Evolutionary conservation across 2,113 vertebrate genomes (phyloP), one percentile per base, ranked within the genome.

Genomic region (Tetraodon nigroviridis): DNA sequence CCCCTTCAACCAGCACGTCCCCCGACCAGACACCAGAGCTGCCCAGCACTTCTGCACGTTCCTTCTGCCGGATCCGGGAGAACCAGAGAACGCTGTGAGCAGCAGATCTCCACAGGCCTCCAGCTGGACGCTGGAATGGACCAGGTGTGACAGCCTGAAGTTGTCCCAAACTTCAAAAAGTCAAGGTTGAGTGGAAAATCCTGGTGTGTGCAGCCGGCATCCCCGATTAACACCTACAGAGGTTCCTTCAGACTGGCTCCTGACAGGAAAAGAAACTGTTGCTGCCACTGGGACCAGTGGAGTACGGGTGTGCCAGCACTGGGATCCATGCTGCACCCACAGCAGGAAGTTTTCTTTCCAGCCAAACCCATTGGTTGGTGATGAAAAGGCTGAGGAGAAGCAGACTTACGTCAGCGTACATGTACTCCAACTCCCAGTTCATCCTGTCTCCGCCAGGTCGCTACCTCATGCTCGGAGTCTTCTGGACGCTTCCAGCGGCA

Each of bases 351-450:
- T 1, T 22, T 6, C 18, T 20, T 11, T 4, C 1, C 2, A 11
- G 1, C 22, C 45, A 29, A 8, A 22, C n/a, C 16, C 14, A 58
- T n/a, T 3, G 8, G 62, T 10, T 17, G 4, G 1, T 50, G 11
- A 15, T 15, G 8, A 5, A n/a, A 66, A 67, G 66, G 37, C n/a
- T 22, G 18, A 32, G 71, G 65, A 61, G 10, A 61, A 24, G 17
- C 1, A 29, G 47, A 90, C 93, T 94, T 91, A 95, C 93, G 86
- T 92, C 51, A 46, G 90, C 69, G 66, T 90, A 94, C 84, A 92
- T 91, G 77, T 47, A 92, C 80, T 87, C 88, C 89, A 93, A 79
- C 74, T 89, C 89, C 72, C 89, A 83, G 73, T 86, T 74, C 89
- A 89, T 91, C 78, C 80, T 79, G 67, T 64, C 24, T 44, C 49